Base-by-base conservation (phyloP, 2,113 vertebrate genomes). In the Neogale vison region DNA sequence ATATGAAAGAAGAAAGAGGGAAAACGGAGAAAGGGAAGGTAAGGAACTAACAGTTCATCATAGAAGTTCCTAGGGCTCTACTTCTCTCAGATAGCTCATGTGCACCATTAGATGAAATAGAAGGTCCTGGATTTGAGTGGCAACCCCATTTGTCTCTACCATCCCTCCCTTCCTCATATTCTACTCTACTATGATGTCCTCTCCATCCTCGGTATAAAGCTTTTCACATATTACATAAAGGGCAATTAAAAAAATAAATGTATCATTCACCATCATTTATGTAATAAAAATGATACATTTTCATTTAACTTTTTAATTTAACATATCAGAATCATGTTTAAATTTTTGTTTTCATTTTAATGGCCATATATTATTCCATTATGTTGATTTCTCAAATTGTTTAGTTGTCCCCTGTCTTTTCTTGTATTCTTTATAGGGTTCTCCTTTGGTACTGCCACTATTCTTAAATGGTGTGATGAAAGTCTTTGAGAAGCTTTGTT, bases 291-390 rank as follows among this genome's bases (percentile, higher is more conserved):
- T 29, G 20, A 45, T 26, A 82, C 29, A 77, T 21, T 24, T 86
- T 69, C 81, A 72, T 91, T 85, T 80, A 47, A 26, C 34, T 42
- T 87, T 55, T 79, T 87, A 61, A 57, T 39, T 93, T 80, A 92
- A 6, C 45, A 20, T 82, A 24, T 57, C 17, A 55, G 59, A 91
- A 81, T 45, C 39, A 7, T 9, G 31, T 94, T 72, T 7, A 71
- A 65, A 74, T 90, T 81, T 84, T 74, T 10, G 61, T 89, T 94
- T 85, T 71, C 23, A 84, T 61, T 93, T 55, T n/a, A 83, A 79
- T 79, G 61, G 20, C 76, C 74, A 57, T 7, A 17, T 29, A 61
- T 55, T 14, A 36, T 89, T 71, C 17, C 7, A 24, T 59, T 81
- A 20, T 8, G 11, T 31, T 20, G 81, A 86, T 23, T 82, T 11